These are phyloP conservation scores for Callopanchax toddi DNA, from an alignment of 2,113 vertebrate genomes.

Conservation along the genomic window DNA sequence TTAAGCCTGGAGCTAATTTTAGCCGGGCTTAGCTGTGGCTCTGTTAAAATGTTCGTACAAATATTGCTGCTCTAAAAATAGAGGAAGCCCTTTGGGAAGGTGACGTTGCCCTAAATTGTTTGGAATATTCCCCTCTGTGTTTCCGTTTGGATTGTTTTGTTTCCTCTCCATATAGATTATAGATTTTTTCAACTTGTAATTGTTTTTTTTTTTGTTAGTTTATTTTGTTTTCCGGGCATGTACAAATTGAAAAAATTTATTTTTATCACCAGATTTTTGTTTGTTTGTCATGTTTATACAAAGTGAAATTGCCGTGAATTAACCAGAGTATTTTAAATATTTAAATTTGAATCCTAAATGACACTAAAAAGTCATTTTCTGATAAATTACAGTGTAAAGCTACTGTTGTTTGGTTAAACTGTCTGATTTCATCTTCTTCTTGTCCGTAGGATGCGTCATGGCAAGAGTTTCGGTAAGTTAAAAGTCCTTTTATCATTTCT, in stretches of 20 bases:
- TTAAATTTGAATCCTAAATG: background rate
- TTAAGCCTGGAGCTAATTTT: slow-evolving; percentile 65
- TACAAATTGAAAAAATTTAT: background rate
- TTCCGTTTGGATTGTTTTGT: slow-evolving; percentile 41
- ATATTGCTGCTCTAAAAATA: slow-evolving; percentile 39
- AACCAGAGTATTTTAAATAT: too few species aligned
- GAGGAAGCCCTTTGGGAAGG: slow-evolving; percentile 5
- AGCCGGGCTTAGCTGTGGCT: slow-evolving; percentile 51
- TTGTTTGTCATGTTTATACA: background rate
- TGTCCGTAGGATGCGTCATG: slow-evolving; percentile 50
- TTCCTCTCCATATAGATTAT: slow-evolving; percentile 36
- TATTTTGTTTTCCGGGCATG: slow-evolving; percentile 13
- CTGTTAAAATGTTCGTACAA: slow-evolving; percentile 28
- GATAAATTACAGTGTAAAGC: background rate
- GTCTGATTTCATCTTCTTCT: slow-evolving; percentile 30
- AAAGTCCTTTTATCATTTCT: background rate
- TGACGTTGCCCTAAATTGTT: slow-evolving; percentile 42
- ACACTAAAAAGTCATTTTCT: background rate
- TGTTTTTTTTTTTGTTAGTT: background rate
- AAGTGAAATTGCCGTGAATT: background rate
- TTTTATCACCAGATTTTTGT: background rate
- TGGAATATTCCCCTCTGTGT: slow-evolving; percentile 25
- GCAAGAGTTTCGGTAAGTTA: slow-evolving; percentile 60
- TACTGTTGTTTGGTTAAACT: too few species aligned
- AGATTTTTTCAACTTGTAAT: too few species aligned